Evolutionary conservation across 1,140 invertebrate genomes (phyloP), one percentile per base, ranked within the genome.

Genomic region (Drosophila subobscura): DNA sequence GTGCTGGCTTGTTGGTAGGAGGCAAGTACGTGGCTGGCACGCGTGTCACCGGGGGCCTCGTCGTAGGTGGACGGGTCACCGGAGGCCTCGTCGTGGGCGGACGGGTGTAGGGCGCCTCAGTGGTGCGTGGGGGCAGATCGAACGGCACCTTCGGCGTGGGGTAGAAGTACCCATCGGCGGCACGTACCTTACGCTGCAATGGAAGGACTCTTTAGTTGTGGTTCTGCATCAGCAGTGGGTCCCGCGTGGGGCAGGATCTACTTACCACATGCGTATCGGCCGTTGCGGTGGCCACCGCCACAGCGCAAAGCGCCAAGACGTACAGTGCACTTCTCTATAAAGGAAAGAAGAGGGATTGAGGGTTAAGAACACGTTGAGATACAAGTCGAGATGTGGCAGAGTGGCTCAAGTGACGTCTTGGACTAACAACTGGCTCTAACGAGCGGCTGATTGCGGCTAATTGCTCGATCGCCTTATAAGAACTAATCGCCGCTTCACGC

Each of bases 301-400:
- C 77, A 72, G 60, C 90, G 90, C 90, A 91, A 59, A 91, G 80
- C 83, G 89, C 75, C 53, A 91, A 72, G 46, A 90, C 72, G 65
- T 89, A 85, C 77, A 91, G 67, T 79, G 90, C 86, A 84, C 83
- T 89, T 91, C 86, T 91, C 90, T 91, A 83, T 72, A 40, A 46
- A 57, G 8, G 27, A 47, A 42, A 27, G 8, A 49, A 60, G 60
- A 51, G 33, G 27, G 7, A 29, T 58, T 53, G 25, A 55, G 5
- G 23, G 44, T 10, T 16, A 12, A 14, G 49, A 52, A 42, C 61
- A 27, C 44, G 20, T 44, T 52, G 46, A 16, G 53, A 8, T 46
- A 8, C 45, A 47, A 25, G 29, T 53, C 16, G 45, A 23, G 22
- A 44, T 52, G 33, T 37, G 10, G 33, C 33, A 37, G 10, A 5